These are phyloP conservation scores for Atopsyche davidsoni DNA, from an alignment of 1,140 invertebrate species.

Conservation along the genomic window DNA sequence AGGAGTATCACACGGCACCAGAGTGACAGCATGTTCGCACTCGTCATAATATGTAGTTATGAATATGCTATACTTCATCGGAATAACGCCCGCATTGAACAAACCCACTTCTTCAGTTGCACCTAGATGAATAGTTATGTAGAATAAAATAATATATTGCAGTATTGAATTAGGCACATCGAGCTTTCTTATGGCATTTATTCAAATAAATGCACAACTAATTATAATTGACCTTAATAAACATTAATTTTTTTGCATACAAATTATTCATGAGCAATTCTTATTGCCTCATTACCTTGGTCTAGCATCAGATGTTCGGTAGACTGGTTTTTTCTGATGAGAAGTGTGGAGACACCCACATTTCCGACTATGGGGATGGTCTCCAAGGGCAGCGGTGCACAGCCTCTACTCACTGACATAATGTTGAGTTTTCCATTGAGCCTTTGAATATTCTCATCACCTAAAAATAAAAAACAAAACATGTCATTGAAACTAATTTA, in stretches of 20 bases:
- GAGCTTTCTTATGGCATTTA: too few relatives aligned
- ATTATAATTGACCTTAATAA: too few relatives aligned
- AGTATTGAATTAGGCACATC: too few relatives aligned
- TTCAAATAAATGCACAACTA: too few relatives aligned
- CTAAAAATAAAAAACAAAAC: slow-evolving; percentile 9
- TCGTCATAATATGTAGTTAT: slow-evolving; percentile 14
- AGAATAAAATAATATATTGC: too few relatives aligned
- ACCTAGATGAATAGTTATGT: slow-evolving; percentile 9
- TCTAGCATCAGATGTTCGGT: slow-evolving; percentile 16
- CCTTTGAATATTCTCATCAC: slow-evolving; percentile 4
- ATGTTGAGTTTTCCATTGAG: slow-evolving; percentile 20
- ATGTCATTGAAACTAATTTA: neutral
- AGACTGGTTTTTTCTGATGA: slow-evolving; percentile 22
- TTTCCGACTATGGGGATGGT: slow-evolving; percentile 6
- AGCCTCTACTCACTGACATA: neutral
- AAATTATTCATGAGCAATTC: too few relatives aligned
- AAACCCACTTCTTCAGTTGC: slow-evolving; percentile 23
- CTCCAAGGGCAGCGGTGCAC: slow-evolving; percentile 6
- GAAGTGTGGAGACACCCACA: slow-evolving; percentile 19
- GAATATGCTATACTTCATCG: slow-evolving; percentile 22
- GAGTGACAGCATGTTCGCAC: neutral
- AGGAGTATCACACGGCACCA: slow-evolving; percentile 19
- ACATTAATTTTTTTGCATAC: too few relatives aligned
- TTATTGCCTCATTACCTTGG: slow-evolving; percentile 14
- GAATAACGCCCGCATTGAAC: slow-evolving; percentile 21